Evolutionary conservation across 2,797 vertebrate genomes (phyloP), one percentile per base, ranked within the genome.

Genomic region (Phoeniculus purpureus): DNA sequence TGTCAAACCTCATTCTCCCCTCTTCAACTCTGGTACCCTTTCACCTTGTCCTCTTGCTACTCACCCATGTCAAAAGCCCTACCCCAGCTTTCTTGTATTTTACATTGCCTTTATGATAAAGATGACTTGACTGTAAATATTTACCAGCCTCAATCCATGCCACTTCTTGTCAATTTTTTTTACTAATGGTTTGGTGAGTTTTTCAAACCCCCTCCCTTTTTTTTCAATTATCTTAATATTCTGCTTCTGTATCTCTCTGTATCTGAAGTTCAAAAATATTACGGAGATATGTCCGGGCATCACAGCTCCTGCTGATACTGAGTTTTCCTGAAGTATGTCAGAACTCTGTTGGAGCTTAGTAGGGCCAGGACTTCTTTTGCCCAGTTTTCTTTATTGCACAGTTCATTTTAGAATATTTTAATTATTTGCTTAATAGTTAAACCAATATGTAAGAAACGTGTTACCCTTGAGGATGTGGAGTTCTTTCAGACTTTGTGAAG

Each of bases 131-230:
- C 15, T 62, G n/a, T 56, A 68, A 58, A 70, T 79, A 67, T 20
- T 20, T 23, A 59, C 19, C 14, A 34, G 15, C 12, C 86, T 86
- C 16, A 43, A 7, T 72, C 7, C 16, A 16, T 34, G 17, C 9
- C 15, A 29, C 6, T 75, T 66, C 6, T 75, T 66, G 37, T 31
- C 23, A 55, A 29, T 34, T 58, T 71, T 7, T 74, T 77, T 87
- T 66, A 19, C 47, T 65, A 32, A 19, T 43, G 12, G 7, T 64
- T 65, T 29, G 3, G 27, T 71, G 65, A 17, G 1, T 1, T 27
- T 67, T 72, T 25, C 34, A 1, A 2, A 0, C 20, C 7, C 3
- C 4, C 3, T 0, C 3, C 3, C 5, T 3, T 40, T 22, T 71
- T 43, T 58, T n/a, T 27, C 7, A 26, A 68, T 83, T 27, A 55